These are phyloP conservation scores for Drymodes brunneopygia DNA, from an alignment of 2,113 vertebrate species.

Conservation along the genomic window DNA sequence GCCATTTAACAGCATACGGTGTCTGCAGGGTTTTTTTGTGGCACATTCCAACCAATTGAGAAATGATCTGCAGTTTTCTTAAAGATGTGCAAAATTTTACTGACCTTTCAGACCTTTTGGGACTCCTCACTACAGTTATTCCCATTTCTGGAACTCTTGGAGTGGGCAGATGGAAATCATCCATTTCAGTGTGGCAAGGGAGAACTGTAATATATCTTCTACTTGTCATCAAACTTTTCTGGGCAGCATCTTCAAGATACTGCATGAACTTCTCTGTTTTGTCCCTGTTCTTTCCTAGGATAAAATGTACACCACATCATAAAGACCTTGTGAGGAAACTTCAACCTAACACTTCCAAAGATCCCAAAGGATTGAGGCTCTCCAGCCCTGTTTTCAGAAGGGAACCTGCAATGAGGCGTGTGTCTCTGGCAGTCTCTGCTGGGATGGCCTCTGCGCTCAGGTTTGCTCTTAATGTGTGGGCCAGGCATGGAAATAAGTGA, in stretches of 20 bases:
- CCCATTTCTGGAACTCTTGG: neutral
- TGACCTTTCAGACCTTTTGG: neutral
- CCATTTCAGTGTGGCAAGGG: neutral
- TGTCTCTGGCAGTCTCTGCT: neutral
- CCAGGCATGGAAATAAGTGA: neutral
- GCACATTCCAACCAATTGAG: neutral
- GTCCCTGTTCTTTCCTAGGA: neutral
- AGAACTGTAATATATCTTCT: neutral
- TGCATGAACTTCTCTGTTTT: neutral
- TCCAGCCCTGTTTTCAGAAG: neutral
- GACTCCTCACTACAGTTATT: neutral
- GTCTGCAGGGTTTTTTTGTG: neutral
- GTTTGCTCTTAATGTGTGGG: neutral
- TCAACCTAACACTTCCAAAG: neutral
- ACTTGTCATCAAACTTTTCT: neutral
- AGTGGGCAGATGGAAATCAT: neutral
- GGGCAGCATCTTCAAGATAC: neutral
- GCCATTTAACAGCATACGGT: neutral
- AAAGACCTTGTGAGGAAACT: neutral
- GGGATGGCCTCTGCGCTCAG: neutral
- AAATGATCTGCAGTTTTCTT: neutral
- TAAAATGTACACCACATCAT: neutral
- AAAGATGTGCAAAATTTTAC: neutral
- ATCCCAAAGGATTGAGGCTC: neutral
- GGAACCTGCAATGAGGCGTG: accelerated